Percentiles rank a stretch among this genome's conserved stretches.
phyloP scores from a whole-genome alignment of 30 jellyfish, hydroid and myxozoan genomes.

The Mastigias papua region DNA sequence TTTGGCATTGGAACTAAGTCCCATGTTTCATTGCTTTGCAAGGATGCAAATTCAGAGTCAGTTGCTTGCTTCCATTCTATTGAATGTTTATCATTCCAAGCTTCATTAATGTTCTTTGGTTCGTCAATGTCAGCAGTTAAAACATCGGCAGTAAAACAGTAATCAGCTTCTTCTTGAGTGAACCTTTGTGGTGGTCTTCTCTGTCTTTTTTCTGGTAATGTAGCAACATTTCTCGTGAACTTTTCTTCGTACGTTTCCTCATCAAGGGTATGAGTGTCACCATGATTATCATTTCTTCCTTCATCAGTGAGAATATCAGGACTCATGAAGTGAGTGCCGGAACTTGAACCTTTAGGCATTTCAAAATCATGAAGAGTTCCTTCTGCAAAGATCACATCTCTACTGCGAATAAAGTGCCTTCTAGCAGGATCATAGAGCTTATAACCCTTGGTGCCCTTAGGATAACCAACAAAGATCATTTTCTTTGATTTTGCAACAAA shows the following conservation, averaged over 20 bases:
- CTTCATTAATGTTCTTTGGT: neutral
- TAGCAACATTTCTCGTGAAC: constrained; percentile 3
- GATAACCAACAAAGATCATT: constrained; percentile 35
- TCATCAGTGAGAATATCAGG: constrained; percentile 20
- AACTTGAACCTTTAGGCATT: neutral
- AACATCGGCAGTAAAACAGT: constrained; percentile 8
- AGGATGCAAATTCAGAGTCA: neutral
- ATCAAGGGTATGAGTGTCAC: neutral
- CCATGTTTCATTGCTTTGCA: neutral
- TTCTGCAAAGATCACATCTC: constrained; percentile 24
- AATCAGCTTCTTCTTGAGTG: constrained; percentile 29
- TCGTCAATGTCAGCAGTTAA: neutral
- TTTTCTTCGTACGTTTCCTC: constrained; percentile 26
- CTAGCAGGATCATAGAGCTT: constrained; percentile 26
- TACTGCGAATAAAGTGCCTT: constrained; percentile 16
- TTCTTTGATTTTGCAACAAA: constrained; percentile 17
- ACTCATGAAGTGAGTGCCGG: constrained; percentile 12
- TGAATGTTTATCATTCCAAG: neutral
- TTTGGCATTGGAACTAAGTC: no score
- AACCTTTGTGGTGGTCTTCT: constrained; percentile 39
- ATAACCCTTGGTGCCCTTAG: constrained; percentile 28
- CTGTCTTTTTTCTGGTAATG: constrained; percentile 18
- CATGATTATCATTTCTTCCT: neutral
- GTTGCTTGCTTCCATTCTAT: neutral
- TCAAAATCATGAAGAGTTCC: neutral